Evolutionary conservation across 1,140 invertebrate genomes (phyloP).

Genomic region (Drosophila takahashii): DNA sequence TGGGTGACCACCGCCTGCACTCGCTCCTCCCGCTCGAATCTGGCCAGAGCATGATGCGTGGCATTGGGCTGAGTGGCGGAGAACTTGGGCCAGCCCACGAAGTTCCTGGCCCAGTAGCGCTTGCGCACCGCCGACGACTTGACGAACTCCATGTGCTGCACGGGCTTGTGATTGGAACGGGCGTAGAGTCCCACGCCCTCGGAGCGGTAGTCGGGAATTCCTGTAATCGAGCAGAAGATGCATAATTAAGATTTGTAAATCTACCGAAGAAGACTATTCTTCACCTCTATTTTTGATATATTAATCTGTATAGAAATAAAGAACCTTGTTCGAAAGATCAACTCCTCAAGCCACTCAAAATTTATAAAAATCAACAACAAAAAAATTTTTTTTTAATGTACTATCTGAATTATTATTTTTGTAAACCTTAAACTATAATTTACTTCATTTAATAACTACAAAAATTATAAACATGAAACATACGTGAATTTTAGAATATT

Average conservation of each 20-base stretch:
- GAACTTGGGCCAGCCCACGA: conserved; percentile 94
- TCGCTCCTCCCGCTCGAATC: conserved; percentile 88
- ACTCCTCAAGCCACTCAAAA: too few species aligned
- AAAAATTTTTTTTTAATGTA: too few species aligned
- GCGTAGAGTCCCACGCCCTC: conserved; percentile 97
- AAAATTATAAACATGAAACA: too few species aligned
- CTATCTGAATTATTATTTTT: too few species aligned
- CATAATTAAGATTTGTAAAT: not conserved
- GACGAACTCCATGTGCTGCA: conserved; percentile 94
- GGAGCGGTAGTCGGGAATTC: conserved; percentile 97
- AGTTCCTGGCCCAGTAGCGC: conserved; percentile 98
- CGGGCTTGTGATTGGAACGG: conserved; percentile 91
- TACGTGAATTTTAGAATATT: too few species aligned
- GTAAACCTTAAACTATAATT: too few species aligned
- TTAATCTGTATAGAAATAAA: too few species aligned
- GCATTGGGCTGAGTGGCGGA: conserved; percentile 89
- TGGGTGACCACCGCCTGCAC: conserved; percentile 93
- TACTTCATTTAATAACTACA: too few species aligned
- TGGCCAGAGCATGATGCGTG: conserved; percentile 87
- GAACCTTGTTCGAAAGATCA: too few species aligned
- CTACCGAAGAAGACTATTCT: not conserved
- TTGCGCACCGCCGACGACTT: conserved; percentile 89
- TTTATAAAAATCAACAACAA: too few species aligned
- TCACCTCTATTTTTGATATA: too few species aligned
- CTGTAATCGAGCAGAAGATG: conserved; percentile 83